Evolutionary conservation across 2,888 invertebrate genomes (phyloP), one percentile per base, ranked within the genome.

Genomic region (Oxyteleia sp.): DNA sequence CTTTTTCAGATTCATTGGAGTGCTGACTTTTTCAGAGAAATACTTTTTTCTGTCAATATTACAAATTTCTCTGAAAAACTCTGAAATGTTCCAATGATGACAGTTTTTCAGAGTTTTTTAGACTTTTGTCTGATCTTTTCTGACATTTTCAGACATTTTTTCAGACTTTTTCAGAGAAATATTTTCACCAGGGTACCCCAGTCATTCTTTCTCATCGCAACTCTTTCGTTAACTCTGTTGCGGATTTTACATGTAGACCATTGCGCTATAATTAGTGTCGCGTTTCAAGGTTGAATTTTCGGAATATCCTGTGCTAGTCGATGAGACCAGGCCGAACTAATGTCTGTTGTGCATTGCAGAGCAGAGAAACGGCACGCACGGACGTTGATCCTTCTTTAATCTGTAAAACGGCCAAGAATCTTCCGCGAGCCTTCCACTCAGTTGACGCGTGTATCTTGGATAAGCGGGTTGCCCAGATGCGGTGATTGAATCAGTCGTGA

Each of bases 341-440:
- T 49, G 8, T 32, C 7, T 10, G 35, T 38, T 47, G 59, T 49
- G 38, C 41, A 71, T 61, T 51, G 16, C 20, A 32, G 72, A 43
- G 51, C 51, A 10, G 2, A 10, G 32, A 10, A 32, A 10, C 10
- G 32, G 32, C 32, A 32, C 10, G 32, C 32, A 32, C 32, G 79
- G 63, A 18, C 71, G 80, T 81, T 81, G 69, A 75, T 81, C 81
- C 69, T 74, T 38, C 61, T 68, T 81, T 81, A 74, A 72, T 81
- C 81, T 64, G 69, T 43, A 81, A 81, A 81, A 72, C 81, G 51
- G 74, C 64, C 71, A 69, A 75, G 68, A 57, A 38, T 63, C 69
- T 69, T 69, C 51, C 61, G 49, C 66, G 55, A 59, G 59, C 41
- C 69, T 63, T 66, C 55, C 41, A 51, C 63, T 80, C 80, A 75